Evolutionary conservation across 2,113 vertebrate species (phyloP).

Genomic region (Electrona antarctica): DNA sequence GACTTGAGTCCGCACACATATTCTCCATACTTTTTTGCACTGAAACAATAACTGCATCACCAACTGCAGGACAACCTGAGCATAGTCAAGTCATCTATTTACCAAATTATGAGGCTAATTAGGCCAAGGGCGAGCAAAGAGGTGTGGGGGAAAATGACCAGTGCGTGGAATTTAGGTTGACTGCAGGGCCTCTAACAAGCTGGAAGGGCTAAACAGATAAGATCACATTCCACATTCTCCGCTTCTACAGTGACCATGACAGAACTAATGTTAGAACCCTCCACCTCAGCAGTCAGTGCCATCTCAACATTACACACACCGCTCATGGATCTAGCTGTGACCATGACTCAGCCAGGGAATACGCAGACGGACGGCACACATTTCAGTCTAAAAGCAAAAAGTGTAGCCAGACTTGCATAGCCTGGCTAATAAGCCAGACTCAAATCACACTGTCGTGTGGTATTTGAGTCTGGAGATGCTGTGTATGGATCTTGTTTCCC

Average conservation of each 20-base stretch:
- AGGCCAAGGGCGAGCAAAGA: slow-evolving; percentile 2
- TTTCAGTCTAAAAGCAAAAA: slow-evolving; percentile 14
- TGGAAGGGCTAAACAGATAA: slow-evolving; percentile 43
- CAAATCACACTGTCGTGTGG: no score
- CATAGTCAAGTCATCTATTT: slow-evolving; percentile 1
- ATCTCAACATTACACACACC: slow-evolving; percentile 57
- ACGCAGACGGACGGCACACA: neutral
- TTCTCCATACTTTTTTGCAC: no score
- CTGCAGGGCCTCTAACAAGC: slow-evolving; percentile 27
- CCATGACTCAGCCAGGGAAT: slow-evolving; percentile 45
- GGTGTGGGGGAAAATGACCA: slow-evolving; percentile 12
- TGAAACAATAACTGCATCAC: no score
- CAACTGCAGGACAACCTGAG: no score
- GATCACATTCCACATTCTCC: slow-evolving; percentile 61
- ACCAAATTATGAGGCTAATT: slow-evolving; percentile 2
- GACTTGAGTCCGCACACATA: no score
- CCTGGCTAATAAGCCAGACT: no score
- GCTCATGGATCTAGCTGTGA: slow-evolving; percentile 29
- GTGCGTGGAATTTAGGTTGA: slow-evolving; percentile 37
- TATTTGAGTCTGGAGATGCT: no score
- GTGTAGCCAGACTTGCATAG: slow-evolving; percentile 3
- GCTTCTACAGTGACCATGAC: slow-evolving; percentile 52
- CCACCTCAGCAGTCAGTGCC: slow-evolving; percentile 60
- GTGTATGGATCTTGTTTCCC: no score
- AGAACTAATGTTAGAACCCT: slow-evolving; percentile 71